phyloP scores from a whole-genome alignment of 2,888 invertebrate species.

The Cosmopolites sordidus region DNA sequence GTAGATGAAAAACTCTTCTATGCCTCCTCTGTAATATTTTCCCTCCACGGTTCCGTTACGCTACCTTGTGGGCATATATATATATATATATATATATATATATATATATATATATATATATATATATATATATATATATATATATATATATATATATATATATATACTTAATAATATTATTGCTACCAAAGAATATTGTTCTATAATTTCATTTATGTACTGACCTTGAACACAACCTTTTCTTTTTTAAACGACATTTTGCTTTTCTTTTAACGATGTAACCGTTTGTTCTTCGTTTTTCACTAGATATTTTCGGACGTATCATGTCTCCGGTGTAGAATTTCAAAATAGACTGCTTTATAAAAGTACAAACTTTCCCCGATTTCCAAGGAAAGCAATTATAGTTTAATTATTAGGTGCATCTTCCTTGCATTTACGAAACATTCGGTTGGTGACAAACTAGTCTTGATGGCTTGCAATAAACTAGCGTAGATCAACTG shows the following conservation, averaged over 20 bases:
- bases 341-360: conserved; percentile 15
- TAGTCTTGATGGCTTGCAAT: too few relatives aligned
- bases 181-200: too few relatives aligned
- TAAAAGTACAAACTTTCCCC: conserved; percentile 10
- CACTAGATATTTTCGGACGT: neutral
- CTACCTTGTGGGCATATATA: too few relatives aligned
- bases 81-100: neutral
- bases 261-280: neutral
- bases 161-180: neutral
- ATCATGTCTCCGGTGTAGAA: conserved; percentile 10
- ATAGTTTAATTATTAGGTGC: conserved; percentile 13
- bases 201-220: neutral
- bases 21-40: too few relatives aligned
- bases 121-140: neutral
- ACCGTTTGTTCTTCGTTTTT: neutral
- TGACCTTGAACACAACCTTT: too few relatives aligned
- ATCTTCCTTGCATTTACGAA: neutral
- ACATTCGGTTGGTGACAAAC: neutral
- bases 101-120: neutral
- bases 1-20: too few relatives aligned
- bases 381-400: conserved; percentile 17
- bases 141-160: neutral
- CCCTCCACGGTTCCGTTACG: too few relatives aligned
- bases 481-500: too few relatives aligned
- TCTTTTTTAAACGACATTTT: too few relatives aligned